Evolutionary conservation across 2,113 vertebrate genomes (phyloP).

Genomic region (Thalassarche chlororhynchos): DNA sequence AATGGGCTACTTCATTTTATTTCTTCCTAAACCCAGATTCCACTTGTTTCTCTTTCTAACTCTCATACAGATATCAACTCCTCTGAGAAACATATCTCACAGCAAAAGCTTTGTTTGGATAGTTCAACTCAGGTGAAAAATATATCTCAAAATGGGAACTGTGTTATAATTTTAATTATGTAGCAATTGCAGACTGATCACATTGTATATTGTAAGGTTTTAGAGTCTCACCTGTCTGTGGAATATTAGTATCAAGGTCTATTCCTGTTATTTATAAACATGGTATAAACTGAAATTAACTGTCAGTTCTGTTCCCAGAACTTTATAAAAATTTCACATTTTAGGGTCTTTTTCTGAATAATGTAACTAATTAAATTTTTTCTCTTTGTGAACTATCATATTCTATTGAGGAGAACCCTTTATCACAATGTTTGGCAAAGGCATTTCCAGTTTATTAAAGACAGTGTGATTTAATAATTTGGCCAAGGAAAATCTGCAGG

Average conservation of each 20-base stretch:
- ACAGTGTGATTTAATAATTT: slow-evolving; percentile 28
- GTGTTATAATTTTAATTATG: background rate
- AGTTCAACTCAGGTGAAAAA: background rate
- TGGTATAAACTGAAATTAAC: background rate
- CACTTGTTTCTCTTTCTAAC: background rate
- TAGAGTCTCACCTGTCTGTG: background rate
- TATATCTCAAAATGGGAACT: background rate
- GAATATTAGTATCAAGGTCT: background rate
- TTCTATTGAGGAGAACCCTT: background rate
- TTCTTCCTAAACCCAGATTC: background rate
- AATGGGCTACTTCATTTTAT: background rate
- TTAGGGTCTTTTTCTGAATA: background rate
- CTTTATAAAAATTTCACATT: background rate
- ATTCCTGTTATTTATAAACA: background rate
- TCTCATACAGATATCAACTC: background rate
- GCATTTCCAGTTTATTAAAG: slow-evolving; percentile 37
- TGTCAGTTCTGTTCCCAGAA: background rate
- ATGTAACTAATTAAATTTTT: background rate
- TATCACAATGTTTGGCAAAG: background rate
- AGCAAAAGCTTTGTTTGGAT: background rate
- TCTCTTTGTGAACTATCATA: background rate
- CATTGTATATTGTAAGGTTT: background rate
- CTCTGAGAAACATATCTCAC: background rate
- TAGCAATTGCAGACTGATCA: background rate
- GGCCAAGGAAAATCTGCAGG: background rate